Evolutionary conservation across 2,113 vertebrate species (phyloP).

Genomic region (Microcebus ravelobensis): DNA sequence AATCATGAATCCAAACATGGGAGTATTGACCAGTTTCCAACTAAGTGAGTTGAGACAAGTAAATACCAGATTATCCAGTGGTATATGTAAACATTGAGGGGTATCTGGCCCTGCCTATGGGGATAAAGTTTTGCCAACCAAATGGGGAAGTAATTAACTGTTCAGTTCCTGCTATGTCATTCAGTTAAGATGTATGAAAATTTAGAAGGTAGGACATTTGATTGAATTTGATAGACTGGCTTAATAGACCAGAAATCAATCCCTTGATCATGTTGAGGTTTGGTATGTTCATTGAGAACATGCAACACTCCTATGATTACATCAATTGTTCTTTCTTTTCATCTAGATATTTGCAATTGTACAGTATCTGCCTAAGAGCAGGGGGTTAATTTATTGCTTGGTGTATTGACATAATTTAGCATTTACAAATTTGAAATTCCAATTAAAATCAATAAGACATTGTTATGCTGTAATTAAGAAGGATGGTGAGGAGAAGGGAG

Average conservation of each 20-base stretch:
- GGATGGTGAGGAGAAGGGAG: background rate
- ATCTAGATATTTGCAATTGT: background rate
- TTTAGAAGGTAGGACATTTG: background rate
- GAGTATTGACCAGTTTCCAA: background rate
- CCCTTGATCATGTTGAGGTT: background rate
- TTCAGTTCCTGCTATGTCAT: background rate
- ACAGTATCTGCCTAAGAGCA: background rate
- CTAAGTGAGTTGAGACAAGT: background rate
- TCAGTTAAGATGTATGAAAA: background rate
- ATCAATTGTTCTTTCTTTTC: background rate
- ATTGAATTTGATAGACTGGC: background rate
- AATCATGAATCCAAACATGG: background rate
- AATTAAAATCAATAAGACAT: slow-evolving; percentile 78
- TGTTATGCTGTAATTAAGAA: slow-evolving; percentile 59
- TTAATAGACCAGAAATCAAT: background rate
- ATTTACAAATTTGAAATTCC: slow-evolving; percentile 78
- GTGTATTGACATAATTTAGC: slow-evolving; percentile 66
- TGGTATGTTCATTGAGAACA: background rate
- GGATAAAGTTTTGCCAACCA: background rate
- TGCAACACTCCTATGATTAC: background rate
- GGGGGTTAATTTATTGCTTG: slow-evolving; percentile 44
- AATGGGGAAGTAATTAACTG: background rate
- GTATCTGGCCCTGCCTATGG: background rate
- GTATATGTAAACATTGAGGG: background rate
- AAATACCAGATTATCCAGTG: background rate